Evolutionary conservation across 2,888 invertebrate genomes (phyloP).

Genomic region (Aphodius granarius): DNA sequence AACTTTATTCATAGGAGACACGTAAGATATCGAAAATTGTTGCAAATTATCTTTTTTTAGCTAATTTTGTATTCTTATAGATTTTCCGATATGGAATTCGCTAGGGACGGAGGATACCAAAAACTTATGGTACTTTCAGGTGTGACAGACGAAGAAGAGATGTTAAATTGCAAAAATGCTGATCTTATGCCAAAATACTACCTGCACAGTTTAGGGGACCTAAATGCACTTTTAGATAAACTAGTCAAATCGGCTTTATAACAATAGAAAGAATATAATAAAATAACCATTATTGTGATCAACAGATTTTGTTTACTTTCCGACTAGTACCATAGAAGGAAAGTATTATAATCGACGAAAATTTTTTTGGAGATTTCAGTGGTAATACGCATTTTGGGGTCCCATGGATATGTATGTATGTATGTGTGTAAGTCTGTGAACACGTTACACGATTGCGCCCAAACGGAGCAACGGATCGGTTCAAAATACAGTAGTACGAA

Average conservation of each 20-base stretch:
- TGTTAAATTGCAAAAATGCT: conserved; percentile 10
- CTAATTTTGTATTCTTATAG: conserved; percentile 2
- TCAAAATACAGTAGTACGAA: too few relatives aligned
- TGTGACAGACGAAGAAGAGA: conserved; percentile 5
- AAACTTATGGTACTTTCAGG: conserved; percentile 16
- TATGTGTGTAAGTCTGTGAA: too few relatives aligned
- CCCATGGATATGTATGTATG: too few relatives aligned
- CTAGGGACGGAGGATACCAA: conserved; percentile 15
- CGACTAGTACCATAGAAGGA: too few relatives aligned
- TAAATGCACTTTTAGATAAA: conserved; percentile 9
- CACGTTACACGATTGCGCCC: too few relatives aligned
- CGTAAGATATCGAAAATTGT: conserved; percentile 55
- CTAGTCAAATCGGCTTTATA: neutral
- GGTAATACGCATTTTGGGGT: too few relatives aligned
- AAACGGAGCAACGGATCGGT: too few relatives aligned
- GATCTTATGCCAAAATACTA: conserved; percentile 11
- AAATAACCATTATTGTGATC: neutral
- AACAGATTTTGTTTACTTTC: too few relatives aligned
- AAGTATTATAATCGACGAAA: too few relatives aligned
- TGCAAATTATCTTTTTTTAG: neutral
- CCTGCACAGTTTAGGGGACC: conserved; percentile 10
- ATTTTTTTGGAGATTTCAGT: too few relatives aligned
- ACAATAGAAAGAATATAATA: neutral
- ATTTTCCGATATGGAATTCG: conserved; percentile 17
- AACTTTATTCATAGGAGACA: conserved; percentile 83